A percentile compares a stretch with the other conserved stretches of the same genome.
phyloP scores from a whole-genome alignment of 37 sponge, comb jelly and placozoan genomes.

The Cliona cf. orientalis region DNA sequence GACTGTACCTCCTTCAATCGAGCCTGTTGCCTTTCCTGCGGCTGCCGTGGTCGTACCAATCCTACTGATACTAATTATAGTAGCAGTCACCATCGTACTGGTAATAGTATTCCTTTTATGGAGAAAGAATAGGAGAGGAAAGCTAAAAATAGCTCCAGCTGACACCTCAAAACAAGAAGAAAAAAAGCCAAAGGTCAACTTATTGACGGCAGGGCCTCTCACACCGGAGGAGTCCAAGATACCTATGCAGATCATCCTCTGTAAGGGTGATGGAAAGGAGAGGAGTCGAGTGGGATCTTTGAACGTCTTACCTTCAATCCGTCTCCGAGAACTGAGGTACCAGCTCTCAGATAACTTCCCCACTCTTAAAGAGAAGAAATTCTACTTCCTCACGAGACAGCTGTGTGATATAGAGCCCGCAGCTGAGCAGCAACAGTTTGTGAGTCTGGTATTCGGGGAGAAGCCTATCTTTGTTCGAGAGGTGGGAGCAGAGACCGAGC shows the following conservation, averaged over 20 bases:
- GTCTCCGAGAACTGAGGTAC: conserved; percentile 77
- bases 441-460: conserved; percentile 71
- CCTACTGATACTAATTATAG: conserved; percentile 19
- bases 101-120: conserved; percentile 14
- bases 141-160: conserved; percentile 16
- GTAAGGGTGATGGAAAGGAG: conserved; percentile 50
- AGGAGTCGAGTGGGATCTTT: conserved; percentile 51
- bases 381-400: conserved; percentile 82
- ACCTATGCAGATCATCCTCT: conserved; percentile 49
- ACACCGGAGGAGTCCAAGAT: conserved; percentile 61
- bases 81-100: conserved; percentile 13
- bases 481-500: conserved; percentile 24
- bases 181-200: background rate
- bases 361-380: conserved; percentile 63
- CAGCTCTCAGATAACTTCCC: conserved; percentile 62
- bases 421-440: conserved; percentile 79
- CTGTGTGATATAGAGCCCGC: conserved; percentile 81
- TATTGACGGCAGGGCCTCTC: conserved; percentile 10
- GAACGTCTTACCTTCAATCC: conserved; percentile 63
- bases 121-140: conserved; percentile 41
- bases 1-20: background rate
- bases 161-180: background rate
- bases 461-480: conserved; percentile 66
- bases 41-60: conserved; percentile 34
- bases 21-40: conserved; percentile 11